Base-by-base conservation (phyloP, 1,140 invertebrate genomes). In the Philopotamus ludificatus region DNA sequence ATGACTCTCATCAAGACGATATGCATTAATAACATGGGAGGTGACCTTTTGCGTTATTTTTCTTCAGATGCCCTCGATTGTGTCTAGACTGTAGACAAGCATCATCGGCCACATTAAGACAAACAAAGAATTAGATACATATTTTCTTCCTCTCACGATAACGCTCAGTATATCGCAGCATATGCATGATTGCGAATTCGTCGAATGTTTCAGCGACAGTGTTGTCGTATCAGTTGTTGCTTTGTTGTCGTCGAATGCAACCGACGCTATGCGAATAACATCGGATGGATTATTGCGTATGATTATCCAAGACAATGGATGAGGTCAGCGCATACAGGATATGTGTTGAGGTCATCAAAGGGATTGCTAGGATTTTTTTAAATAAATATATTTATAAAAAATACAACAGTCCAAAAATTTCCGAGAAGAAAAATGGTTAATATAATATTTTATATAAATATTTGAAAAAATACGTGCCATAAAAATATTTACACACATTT, bases 41-140 rank as follows among this genome's bases (percentile, higher is more conserved):
- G 47, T 57, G 39, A 57, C 54, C 54, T 57, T 57, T 57, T 57
- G 34, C 23, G 39, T 57, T 57, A 57, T 57, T 57, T 57, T 57
- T 20, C 26, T 16, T 7, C 1, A 57, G 54, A 57, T 57, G 54
- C 54, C 54, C 54, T 21, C 54, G 54, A 57, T 57, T 57, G 54
- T 57, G 25, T 55, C 54, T 42, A 57, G 54, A 57, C 54, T 41
- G 28, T 10, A 55, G 28, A 55, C 53, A 41, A 41, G 53, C 54
- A 42, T 42, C 34, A 23, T 15, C 1, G 28, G 28, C 12, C 28
- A 34, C 28, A 34, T 7, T 34, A 21, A 10, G 47, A 16, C 42
- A 57, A 57, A 57, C 39, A 57, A 57, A n/a, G n/a, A n/a, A n/a
- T 20, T 3, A 3, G 20, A 57, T 21, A 42, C n/a, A 39, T 39